phyloP scores from a whole-genome alignment of 2,113 vertebrate genomes.

The Hydrochoerus hydrochaeris region DNA sequence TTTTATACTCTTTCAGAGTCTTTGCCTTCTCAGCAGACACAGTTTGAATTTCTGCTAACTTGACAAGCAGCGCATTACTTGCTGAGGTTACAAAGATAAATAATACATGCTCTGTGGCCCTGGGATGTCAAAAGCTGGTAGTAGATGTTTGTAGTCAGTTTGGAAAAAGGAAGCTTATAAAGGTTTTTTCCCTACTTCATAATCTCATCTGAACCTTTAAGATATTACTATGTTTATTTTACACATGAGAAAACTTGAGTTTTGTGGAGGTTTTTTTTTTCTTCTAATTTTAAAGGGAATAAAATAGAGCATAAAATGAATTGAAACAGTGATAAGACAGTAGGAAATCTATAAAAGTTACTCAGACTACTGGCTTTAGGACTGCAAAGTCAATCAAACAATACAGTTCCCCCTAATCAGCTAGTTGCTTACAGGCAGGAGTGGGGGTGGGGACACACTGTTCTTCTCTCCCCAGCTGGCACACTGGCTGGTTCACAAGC shows the following conservation, averaged over 20 bases:
- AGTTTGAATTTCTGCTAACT: not conserved
- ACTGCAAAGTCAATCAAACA: too few relatives aligned
- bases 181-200: not conserved
- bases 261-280: not conserved
- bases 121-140: not conserved
- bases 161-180: not conserved
- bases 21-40: not conserved
- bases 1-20: not conserved
- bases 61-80: not conserved
- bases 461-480: too few relatives aligned
- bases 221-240: not conserved
- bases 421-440: too few relatives aligned
- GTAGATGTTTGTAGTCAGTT: not conserved
- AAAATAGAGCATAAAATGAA: too few relatives aligned
- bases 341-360: too few relatives aligned
- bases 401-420: too few relatives aligned
- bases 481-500: too few relatives aligned
- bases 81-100: not conserved
- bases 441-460: too few relatives aligned
- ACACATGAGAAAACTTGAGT: slow-evolving; percentile 7
- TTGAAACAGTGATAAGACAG: too few relatives aligned
- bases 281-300: too few relatives aligned
- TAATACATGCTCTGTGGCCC: not conserved
- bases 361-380: too few relatives aligned
- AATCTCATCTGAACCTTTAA: not conserved